These are phyloP conservation scores for Wasmannia auropunctata DNA, from an alignment of 1,140 invertebrate species.

Conservation along the genomic window DNA sequence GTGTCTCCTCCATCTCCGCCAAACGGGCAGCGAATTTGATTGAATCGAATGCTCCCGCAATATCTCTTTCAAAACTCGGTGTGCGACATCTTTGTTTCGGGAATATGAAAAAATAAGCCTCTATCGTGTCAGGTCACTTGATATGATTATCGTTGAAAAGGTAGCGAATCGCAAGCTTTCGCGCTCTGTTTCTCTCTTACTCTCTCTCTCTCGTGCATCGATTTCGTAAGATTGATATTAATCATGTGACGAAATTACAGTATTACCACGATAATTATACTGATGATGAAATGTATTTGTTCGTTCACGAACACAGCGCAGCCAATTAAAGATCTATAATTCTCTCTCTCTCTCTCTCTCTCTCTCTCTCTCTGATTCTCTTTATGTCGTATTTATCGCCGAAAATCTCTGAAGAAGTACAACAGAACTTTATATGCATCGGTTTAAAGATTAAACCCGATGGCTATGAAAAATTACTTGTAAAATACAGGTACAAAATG, in stretches of 20 bases:
- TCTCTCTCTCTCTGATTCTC: neutral
- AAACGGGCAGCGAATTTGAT: constrained; percentile 47
- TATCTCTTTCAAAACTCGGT: neutral
- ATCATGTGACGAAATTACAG: neutral
- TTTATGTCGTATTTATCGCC: neutral
- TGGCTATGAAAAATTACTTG: neutral
- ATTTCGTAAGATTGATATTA: neutral
- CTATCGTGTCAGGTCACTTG: constrained; percentile 56
- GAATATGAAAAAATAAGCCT: constrained; percentile 62
- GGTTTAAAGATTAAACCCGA: neutral
- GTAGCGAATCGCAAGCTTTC: neutral
- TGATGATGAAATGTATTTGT: neutral
- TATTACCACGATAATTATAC: neutral
- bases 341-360: too few species aligned
- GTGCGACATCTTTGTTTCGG: constrained; percentile 8
- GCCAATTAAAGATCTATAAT: too few species aligned
- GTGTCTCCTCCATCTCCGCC: neutral
- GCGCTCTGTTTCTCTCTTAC: neutral
- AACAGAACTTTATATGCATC: neutral
- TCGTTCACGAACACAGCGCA: neutral
- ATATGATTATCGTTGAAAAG: constrained; percentile 54
- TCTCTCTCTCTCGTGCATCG: neutral
- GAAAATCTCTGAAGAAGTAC: neutral
- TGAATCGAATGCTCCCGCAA: constrained; percentile 16
- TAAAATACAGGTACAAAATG: neutral